Evolutionary conservation across 1,140 invertebrate genomes (phyloP), one percentile per base, ranked within the genome.

Genomic region (Rhynchophorus ferrugineus): DNA sequence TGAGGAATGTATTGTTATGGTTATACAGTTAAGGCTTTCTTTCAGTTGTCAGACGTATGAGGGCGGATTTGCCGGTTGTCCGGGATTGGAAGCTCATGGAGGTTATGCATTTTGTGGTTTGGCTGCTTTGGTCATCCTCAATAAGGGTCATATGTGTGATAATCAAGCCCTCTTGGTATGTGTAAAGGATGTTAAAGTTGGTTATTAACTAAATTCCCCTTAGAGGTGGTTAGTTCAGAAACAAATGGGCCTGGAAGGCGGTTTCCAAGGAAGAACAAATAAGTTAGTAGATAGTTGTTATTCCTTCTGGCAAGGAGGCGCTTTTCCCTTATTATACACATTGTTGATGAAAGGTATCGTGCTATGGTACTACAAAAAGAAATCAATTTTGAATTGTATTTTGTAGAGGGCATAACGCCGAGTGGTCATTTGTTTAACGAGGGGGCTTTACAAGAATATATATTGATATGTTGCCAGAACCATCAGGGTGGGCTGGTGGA

Each of bases 201-300:
- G 42, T 45, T n/a, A 22, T 44, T 20, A 29, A 33, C 18, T 34
- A 46, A 19, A 60, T 42, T 49, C 49, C 14, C 20, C 68, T 54
- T 59, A 85, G 78, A 78, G 87, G 56, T 95, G 91, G 91, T 77
- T 83, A 55, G 83, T 84, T n/a, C 89, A 89, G 60, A 78, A 84
- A 52, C 92, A 96, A 73, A 94, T 94, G 89, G 74, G 75, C 56
- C 76, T 87, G 53, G 93, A 95, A 72, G 93, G 92, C 13, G 92
- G 92, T 16, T 96, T 96, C 65, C 88, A 91, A 77, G 93, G 93
- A 1, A 76, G 96, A 63, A 97, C 96, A 3, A 98, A 98, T 71
- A 99, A 99, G 76, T 72, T 98, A 45, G 95, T 99, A 1, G 96
- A 99, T 77, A 88, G 89, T 5, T 99, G 96, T 73, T 99, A 99